These are phyloP conservation scores for Heliconius hortense DNA, from an alignment of 2,888 invertebrate species.

Conservation along the genomic window DNA sequence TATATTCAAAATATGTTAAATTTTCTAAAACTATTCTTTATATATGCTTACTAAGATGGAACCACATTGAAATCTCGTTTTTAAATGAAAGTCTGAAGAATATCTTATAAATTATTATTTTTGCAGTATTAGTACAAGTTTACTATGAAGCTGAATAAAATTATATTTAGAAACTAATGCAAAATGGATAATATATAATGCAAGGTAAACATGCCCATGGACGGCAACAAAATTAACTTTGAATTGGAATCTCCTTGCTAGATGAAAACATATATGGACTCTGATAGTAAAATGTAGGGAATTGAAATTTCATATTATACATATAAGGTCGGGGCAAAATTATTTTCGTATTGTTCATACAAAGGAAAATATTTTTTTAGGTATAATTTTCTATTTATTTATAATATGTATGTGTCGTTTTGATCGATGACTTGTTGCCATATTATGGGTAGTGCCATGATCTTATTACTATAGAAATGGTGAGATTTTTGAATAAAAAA, in stretches of 20 bases:
- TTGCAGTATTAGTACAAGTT: too few relatives aligned
- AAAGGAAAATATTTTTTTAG: too few relatives aligned
- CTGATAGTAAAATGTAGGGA: background rate
- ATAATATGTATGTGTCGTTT: too few relatives aligned
- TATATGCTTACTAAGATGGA: background rate
- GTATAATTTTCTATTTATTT: too few relatives aligned
- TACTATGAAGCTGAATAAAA: background rate
- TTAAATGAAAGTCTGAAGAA: background rate
- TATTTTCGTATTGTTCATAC: too few relatives aligned
- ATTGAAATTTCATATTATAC: background rate
- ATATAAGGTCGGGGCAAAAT: background rate
- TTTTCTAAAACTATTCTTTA: too few relatives aligned
- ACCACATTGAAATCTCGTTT: background rate
- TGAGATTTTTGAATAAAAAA: too few relatives aligned
- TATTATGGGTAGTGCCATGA: too few relatives aligned
- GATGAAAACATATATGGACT: background rate
- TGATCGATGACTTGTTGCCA: too few relatives aligned
- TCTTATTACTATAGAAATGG: too few relatives aligned
- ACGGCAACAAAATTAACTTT: background rate
- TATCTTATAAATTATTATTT: too few relatives aligned
- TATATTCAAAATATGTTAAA: too few relatives aligned
- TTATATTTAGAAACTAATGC: background rate
- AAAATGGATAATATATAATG: background rate
- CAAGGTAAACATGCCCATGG: background rate
- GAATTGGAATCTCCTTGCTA: background rate